Evolutionary conservation across 2,888 invertebrate genomes (phyloP).

Genomic region (Zeuzera pyrina): DNA sequence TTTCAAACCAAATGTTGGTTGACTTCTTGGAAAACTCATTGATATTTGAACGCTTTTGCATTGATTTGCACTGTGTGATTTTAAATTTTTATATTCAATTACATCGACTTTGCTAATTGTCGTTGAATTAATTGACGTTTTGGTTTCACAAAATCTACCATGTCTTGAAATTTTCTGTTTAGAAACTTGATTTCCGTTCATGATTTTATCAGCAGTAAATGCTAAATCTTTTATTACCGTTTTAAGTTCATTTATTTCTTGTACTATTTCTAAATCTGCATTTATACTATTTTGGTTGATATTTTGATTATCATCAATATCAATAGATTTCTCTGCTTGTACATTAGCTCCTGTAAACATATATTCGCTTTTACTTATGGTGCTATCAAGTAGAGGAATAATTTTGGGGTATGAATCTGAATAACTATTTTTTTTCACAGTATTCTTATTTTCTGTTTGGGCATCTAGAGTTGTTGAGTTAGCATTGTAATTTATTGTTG

Average conservation of each 20-base stretch:
- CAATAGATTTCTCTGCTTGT: conserved; percentile 10
- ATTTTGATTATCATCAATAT: conserved; percentile 8
- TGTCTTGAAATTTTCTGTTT: conserved; percentile 13
- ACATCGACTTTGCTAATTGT: conserved; percentile 7
- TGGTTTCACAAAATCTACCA: conserved; percentile 1
- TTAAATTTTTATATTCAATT: conserved; percentile 1
- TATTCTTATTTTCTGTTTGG: no score
- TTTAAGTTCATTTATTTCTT: conserved; percentile 42
- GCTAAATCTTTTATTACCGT: conserved; percentile 36
- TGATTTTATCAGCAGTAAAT: conserved; percentile 32
- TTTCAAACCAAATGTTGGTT: conserved; percentile 28
- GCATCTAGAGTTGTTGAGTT: no score
- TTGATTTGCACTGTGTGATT: conserved; percentile 11
- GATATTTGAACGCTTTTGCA: conserved; percentile 36
- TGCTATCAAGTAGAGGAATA: conserved; percentile 41
- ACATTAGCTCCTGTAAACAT: conserved; percentile 25
- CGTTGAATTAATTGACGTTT: conserved; percentile 10
- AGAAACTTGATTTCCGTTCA: conserved; percentile 23
- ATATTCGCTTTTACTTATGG: conserved; percentile 36
- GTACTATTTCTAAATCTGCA: conserved; percentile 27
- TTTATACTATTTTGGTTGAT: conserved; percentile 19
- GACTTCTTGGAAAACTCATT: conserved; percentile 20
- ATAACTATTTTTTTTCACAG: conserved; percentile 1
- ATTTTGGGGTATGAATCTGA: conserved; percentile 23
- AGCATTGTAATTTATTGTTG: no score